Base-by-base conservation (phyloP, 2,797 vertebrate genomes). In the Rhyacichthys aspro region DNA sequence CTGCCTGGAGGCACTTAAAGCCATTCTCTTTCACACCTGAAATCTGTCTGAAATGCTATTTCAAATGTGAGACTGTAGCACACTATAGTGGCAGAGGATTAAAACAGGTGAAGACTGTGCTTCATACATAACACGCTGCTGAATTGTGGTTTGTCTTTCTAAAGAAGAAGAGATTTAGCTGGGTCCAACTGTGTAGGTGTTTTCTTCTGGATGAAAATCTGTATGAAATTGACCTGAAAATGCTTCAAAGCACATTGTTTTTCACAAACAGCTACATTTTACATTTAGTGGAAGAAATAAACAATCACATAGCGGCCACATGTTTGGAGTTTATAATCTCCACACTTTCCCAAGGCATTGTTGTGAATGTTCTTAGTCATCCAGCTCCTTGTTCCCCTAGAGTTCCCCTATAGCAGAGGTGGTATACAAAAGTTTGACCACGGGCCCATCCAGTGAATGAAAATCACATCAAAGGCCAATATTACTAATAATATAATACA, bases 31-130 rank as follows among this genome's bases (percentile, higher is more conserved):
- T 55, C 37, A 38, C 11, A 14, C 18, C 16, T 52, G 17, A 50
- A 37, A 52, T 37, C 36, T 18, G 39, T 39, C 19, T 43, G 28
- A 55, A 42, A 42, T 42, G 42, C 18, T 55, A 15, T 54, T 39
- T 42, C 14, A 42, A 55, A 55, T 42, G 18, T 38, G 37, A 28
- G 14, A 28, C 52, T 41, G 36, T 34, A 12, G 10, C 50, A 53
- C 50, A 53, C 7, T 39, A 38, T 41, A 41, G 36, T 54, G 38
- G 37, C 17, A 41, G 52, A 55, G 37, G 52, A 55, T 55, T 42
- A 55, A 32, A 42, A 43, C 52, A 55, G 38, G 52, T 55, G 52
- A 42, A 23, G 52, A 43, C 37, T 54, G 49, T 52, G 50, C 50
- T 39, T 54, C 50, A 41, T 54, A 23, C 52, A 42, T 42, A 55